These are phyloP conservation scores for Trichogramma dendrolimi DNA, from an alignment of 2,888 invertebrate genomes.

Conservation along the genomic window DNA sequence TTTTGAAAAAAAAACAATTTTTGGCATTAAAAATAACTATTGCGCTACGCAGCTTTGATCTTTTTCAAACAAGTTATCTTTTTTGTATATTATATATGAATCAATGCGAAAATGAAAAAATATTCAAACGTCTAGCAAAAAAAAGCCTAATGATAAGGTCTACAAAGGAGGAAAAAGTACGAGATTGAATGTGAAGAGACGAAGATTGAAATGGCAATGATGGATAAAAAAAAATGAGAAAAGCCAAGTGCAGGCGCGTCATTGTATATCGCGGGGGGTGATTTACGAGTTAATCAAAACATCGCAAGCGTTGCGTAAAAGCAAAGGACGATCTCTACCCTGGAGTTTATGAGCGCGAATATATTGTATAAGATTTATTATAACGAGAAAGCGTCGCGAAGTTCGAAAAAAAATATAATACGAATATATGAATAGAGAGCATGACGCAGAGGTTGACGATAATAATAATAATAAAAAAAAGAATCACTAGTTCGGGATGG, in stretches of 20 bases:
- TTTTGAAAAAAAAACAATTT: not conserved
- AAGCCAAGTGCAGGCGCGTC: no score
- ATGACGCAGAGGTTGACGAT: slow-evolving; percentile 33
- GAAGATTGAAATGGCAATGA: no score
- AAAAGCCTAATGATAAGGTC: not conserved
- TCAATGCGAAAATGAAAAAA: not conserved
- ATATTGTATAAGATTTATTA: no score
- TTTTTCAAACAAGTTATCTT: not conserved
- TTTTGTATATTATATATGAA: not conserved
- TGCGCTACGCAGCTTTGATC: not conserved
- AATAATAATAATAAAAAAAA: slow-evolving; percentile 25
- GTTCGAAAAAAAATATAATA: no score
- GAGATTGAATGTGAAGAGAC: no score
- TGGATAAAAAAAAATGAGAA: no score
- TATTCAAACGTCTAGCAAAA: not conserved
- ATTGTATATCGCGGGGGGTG: no score
- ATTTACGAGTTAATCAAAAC: no score
- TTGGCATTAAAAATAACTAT: not conserved
- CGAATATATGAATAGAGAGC: not conserved
- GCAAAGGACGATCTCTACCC: no score
- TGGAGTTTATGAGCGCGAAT: no score
- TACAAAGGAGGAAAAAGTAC: not conserved
- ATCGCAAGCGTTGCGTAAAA: no score
- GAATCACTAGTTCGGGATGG: not conserved
- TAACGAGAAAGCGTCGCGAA: no score